Conservation (phyloP, 92 coral and sea anemone genomes). For the Umimayanthus kanabou region DNA sequence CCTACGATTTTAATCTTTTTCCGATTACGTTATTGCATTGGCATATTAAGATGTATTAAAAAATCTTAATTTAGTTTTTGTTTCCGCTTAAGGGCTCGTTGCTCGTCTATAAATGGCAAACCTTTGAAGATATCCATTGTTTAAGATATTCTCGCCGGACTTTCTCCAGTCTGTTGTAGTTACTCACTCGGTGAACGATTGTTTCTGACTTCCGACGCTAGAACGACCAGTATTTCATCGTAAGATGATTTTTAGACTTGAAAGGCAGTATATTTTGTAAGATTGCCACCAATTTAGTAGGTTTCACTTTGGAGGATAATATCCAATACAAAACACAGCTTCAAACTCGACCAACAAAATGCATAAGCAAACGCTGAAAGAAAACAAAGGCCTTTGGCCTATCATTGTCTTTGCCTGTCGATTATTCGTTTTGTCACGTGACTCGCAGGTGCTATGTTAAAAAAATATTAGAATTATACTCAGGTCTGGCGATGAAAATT, state of each 20-base stretch:
- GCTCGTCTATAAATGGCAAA: not conserved
- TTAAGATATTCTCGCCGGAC: not conserved
- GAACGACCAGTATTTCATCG: not conserved
- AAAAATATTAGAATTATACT: not conserved
- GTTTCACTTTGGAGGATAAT: constrained; percentile 1
- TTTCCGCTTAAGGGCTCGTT: not conserved
- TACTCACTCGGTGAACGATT: not conserved
- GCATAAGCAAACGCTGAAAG: not conserved
- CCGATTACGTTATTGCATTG: not conserved
- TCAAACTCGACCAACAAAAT: not conserved
- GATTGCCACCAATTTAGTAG: not conserved
- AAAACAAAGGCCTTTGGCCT: constrained; percentile 20
- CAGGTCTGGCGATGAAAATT: not conserved
- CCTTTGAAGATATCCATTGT: not conserved
- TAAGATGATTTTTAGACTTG: not conserved
- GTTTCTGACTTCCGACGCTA: not conserved
- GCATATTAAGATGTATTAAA: not conserved
- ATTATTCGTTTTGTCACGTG: constrained; percentile 22
- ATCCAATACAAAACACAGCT: constrained; percentile 24
- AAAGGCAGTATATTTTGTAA: not conserved
- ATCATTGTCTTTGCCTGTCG: constrained; percentile 9
- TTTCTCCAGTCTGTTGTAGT: not conserved
- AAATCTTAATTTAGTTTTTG: not conserved
- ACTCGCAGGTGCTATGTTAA: constrained; percentile 22
- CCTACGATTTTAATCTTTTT: not conserved